phyloP scores from a whole-genome alignment of 2,888 invertebrate genomes.

The Osedax frankpressi region DNA sequence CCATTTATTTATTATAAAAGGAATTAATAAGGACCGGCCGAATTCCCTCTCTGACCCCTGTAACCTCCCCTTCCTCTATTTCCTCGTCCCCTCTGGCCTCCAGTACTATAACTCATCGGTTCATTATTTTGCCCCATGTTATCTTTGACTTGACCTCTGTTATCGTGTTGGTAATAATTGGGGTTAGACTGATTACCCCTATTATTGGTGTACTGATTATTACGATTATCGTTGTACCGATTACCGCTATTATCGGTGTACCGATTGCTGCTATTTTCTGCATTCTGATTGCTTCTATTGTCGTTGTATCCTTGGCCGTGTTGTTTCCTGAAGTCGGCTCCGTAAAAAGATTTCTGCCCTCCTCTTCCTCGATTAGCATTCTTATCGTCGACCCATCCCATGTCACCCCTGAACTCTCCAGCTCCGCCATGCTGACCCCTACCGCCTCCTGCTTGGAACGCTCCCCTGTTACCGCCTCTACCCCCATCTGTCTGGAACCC shows the following conservation, averaged over 20 bases:
- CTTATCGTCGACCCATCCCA: not conserved
- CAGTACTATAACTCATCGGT: not conserved
- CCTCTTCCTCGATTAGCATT: not conserved
- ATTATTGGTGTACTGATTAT: not conserved
- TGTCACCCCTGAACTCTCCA: conserved; percentile 17
- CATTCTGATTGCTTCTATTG: not conserved
- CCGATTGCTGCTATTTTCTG: not conserved
- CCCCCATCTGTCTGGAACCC: not conserved
- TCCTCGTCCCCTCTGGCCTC: not conserved
- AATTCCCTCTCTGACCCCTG: not conserved
- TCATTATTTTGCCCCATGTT: not conserved
- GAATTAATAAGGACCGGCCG: not conserved
- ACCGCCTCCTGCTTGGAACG: conserved; percentile 3
- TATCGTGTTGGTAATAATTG: too few species aligned
- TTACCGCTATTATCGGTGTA: not conserved
- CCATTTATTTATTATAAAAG: not conserved
- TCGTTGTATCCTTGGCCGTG: too few species aligned
- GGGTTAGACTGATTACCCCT: too few species aligned
- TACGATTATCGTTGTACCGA: not conserved
- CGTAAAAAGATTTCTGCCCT: not conserved
- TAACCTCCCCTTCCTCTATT: not conserved
- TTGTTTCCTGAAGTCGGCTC: not conserved
- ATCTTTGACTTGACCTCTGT: not conserved
- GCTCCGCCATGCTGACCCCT: conserved; percentile 1
- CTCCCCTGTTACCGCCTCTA: conserved; percentile 13